Evolutionary conservation across 2,888 invertebrate species (phyloP), one percentile per base, ranked within the genome.

Genomic region (Cataglyphis altisquamis): DNA sequence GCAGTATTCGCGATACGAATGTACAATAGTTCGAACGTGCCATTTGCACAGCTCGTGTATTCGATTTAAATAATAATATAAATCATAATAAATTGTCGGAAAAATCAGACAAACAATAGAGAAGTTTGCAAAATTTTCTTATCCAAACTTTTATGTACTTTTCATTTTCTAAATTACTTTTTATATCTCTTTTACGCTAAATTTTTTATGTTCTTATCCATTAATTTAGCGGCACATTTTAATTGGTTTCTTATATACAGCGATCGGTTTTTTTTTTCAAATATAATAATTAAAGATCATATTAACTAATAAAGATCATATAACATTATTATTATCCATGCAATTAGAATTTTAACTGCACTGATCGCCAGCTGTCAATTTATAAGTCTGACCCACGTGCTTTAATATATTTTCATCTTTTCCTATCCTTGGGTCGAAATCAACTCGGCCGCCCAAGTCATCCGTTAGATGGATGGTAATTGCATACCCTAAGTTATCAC

Each of bases 391-490:
- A 82, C 10, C 55, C 9, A 64, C 45, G 32, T 57, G 45, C 45
- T 29, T 41, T 66, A 66, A 75, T 74, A 82, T 57, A 66, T 66
- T 74, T 52, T 63, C 75, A 81, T 29, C 63, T 29, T 64, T 75
- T 63, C 64, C 48, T 41, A 52, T n/a, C 41, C 81, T 72, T 25
- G 45, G n/a, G 9, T 77, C 36, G 25, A 60, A 60, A 78, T 39
- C 57, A 62, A 9, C 29, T 36, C 55, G 32, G 32, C 21, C 57
- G 52, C 55, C 64, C 72, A 57, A 62, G 70, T 52, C 82, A 81
- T 83, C 82, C 45, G 45, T 72, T 80, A 80, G 78, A 80, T 80
- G 32, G 63, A 82, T 82, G 83, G 83, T 89, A 89, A 89, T 89
- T 89, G 77, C 84, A 68, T 85, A 73, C 72, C 74, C 70, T 67